Evolutionary conservation across 2,888 invertebrate genomes (phyloP).

Genomic region (Dione vanillae): DNA sequence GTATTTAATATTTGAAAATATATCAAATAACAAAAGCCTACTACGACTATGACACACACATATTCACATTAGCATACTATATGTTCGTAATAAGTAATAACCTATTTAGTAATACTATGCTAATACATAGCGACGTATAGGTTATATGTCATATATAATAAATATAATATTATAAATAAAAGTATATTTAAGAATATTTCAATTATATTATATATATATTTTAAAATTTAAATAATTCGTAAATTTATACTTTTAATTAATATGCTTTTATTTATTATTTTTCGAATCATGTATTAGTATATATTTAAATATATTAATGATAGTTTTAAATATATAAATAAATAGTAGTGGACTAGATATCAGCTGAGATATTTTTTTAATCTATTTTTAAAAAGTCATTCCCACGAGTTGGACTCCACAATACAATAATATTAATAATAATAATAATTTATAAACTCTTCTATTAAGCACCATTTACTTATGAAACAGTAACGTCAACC

Average conservation of each 20-base stretch:
- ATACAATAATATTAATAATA: conserved; percentile 8
- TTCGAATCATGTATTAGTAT: too few relatives aligned
- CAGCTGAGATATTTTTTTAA: background rate
- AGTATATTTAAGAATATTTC: background rate
- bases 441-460: background rate
- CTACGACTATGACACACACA: conserved; percentile 59
- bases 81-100: conserved; percentile 2
- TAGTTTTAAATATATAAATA: too few relatives aligned
- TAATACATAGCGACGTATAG: conserved; percentile 17
- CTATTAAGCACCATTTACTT: conserved; percentile 15
- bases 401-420: conserved; percentile 12
- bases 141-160: background rate
- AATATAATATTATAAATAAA: conserved; percentile 4
- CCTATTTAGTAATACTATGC: conserved; percentile 23
- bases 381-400: background rate
- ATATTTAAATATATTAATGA: too few relatives aligned
- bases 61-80: conserved; percentile 69
- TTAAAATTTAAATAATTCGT: too few relatives aligned
- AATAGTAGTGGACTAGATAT: background rate
- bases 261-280: too few relatives aligned
- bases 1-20: too few relatives aligned
- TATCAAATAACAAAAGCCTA: too few relatives aligned
- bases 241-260: too few relatives aligned
- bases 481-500: background rate
- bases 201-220: too few relatives aligned